Evolutionary conservation across 2,797 vertebrate genomes (phyloP), one percentile per base, ranked within the genome.

Genomic region (Eleutherodactylus coqui): DNA sequence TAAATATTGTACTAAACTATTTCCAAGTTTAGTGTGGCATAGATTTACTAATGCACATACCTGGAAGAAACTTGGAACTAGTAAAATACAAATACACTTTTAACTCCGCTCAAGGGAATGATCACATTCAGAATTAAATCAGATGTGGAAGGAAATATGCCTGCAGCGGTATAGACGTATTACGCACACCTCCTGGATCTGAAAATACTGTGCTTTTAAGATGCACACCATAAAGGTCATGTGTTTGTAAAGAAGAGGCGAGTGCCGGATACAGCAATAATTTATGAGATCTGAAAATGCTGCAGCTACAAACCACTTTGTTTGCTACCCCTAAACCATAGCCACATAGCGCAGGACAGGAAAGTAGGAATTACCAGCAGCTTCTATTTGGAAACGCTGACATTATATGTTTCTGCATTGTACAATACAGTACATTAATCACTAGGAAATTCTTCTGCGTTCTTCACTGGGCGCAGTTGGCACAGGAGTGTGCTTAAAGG

Each of bases 31-130:
- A 41, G 24, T n/a, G 10, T 21, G 2, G 64, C 34, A 38, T 38
- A 21, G 34, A 9, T 72, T 72, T 41, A 24, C 69, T 72, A 72
- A 72, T n/a, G 10, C 69, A 72, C 10, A 72, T 72, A n/a, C 38
- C 36, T 72, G 10, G 19, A 72, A 34, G 69, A 72, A 41, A 72
- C 43, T 72, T 41, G 21, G 38, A 72, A 41, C 38, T 11, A 41
- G 43, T 41, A 72, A 38, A n/a, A 72, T 72, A 72, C 21, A 43
- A 43, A 41, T 72, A n/a, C 17, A 72, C 21, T 72, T 41, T 72
- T 41, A 72, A 38, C 21, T 24, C 69, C 41, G n/a, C 69, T 43
- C 38, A 11, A 72, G 69, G 38, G 69, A 72, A 43, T 72, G n/a
- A 41, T 38, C 1, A 43, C 21, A 41, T 70, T 38, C 36, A 24